A percentile compares a stretch with the other conserved stretches of the same genome.
Conservation (phyloP, 2,113 vertebrate genomes). For the Acinonyx jubatus region DNA sequence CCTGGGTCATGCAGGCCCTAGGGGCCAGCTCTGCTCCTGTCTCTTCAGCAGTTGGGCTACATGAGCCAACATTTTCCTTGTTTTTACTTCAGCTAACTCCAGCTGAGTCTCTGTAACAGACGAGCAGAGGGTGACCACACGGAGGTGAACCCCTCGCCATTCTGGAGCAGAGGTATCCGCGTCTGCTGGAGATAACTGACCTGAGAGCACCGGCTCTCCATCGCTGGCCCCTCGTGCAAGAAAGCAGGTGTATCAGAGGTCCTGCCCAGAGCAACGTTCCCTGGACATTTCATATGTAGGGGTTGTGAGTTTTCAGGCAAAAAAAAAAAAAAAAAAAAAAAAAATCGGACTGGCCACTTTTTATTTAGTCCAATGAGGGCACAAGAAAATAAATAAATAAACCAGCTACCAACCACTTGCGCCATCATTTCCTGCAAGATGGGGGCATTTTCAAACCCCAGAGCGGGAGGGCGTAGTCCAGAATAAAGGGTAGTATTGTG, state of each 20-base stretch:
- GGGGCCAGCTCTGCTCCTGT: no score
- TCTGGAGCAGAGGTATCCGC: neutral
- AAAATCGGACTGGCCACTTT: neutral
- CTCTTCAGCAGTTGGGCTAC: neutral
- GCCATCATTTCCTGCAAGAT: neutral
- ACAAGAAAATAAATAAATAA: neutral
- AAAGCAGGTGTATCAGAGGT: neutral
- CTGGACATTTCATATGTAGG: neutral
- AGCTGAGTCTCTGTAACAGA: neutral
- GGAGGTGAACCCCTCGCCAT: neutral
- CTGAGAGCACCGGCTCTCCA: accelerated
- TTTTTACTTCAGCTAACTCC: neutral
- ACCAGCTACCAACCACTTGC: neutral
- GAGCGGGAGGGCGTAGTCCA: neutral
- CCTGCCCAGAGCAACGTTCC: neutral
- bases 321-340: neutral
- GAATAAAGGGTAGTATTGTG: neutral
- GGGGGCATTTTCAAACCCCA: neutral
- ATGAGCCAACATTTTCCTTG: neutral
- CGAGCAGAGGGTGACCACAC: neutral
- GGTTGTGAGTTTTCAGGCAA: neutral
- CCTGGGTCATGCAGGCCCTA: accelerated
- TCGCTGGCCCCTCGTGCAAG: accelerated
- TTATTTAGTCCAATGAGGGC: neutral
- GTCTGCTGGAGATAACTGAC: neutral